Base-by-base conservation (phyloP, 2,797 vertebrate species). In the Cossypha dichroa region DNA sequence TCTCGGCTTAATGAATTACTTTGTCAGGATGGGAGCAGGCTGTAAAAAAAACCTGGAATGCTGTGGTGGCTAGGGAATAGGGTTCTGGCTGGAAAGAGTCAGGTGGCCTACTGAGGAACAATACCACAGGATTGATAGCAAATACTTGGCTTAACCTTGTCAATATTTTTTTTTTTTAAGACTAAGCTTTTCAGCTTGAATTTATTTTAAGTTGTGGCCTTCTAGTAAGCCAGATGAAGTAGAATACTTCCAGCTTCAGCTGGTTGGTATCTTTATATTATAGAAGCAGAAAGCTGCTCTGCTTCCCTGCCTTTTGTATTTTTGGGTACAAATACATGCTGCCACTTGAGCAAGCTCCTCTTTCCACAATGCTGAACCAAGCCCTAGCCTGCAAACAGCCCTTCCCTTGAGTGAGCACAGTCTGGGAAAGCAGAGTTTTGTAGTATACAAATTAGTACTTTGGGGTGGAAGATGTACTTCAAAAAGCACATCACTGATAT, bases 1-100 rank as follows among this genome's bases (percentile, higher is more conserved):
- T 74, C 69, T 62, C 9, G 0, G 94, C 67, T 97, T 96, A 96
- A 95, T 92, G 60, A 92, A 43, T 94, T 93, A 93, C 87, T 87
- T 76, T 15, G 69, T 59, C 21, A 41, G 74, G n/a, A 67, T 60
- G 41, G 41, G 63, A 68, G 17, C 52, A 48, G 54, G 76, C 56
- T 94, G 79, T 3, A 3, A n/a, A 72, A 85, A 70, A 63, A 60
- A 10, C 10, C 58, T 51, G 70, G 54, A 66, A 45, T 64, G 49
- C 28, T 46, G 13, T n/a, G 36, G 20, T 29, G 11, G 49, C 25
- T 22, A 36, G 52, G 84, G 60, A 87, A 60, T 4, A 29, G 51
- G 46, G 26, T 51, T 68, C n/a, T 34, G 34, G 9, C 49, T 55
- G 23, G 8, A 85, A 15, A 36, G 13, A 40, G 22, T 9, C 15